Conservation (phyloP, 1,140 invertebrate species). For the Penaeus vannamei region DNA sequence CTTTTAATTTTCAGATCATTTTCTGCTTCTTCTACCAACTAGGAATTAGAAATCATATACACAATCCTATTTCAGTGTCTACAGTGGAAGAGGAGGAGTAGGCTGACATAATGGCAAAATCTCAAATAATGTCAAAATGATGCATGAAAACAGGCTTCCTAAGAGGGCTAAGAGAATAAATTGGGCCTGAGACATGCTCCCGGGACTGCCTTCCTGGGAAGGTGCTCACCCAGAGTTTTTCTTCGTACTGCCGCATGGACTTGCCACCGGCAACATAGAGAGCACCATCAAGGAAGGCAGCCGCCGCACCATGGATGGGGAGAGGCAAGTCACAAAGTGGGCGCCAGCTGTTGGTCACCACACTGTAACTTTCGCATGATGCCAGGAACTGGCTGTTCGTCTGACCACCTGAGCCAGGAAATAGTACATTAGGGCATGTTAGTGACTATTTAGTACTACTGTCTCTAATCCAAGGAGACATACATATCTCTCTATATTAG, state of each 20-base stretch:
- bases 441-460: too few relatives aligned
- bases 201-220: neutral
- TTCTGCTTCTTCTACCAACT: too few relatives aligned
- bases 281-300: conserved; percentile 48
- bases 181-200: neutral
- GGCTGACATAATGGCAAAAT: too few relatives aligned
- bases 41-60: too few relatives aligned
- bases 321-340: conserved; percentile 34
- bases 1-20: too few relatives aligned
- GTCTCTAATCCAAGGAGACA: too few relatives aligned
- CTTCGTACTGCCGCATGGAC: conserved; percentile 20
- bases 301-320: conserved; percentile 46
- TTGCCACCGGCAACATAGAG: conserved; percentile 51
- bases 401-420: conserved; percentile 42
- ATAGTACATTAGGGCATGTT: too few relatives aligned
- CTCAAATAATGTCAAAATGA: neutral
- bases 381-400: conserved; percentile 44
- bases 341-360: conserved; percentile 46
- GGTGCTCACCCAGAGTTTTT: conserved; percentile 35
- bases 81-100: too few relatives aligned
- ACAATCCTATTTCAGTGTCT: too few relatives aligned
- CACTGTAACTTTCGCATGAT: conserved; percentile 46
- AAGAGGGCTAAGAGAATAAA: neutral
- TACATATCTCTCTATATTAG: too few relatives aligned
- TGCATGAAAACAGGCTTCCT: too few relatives aligned